Percentiles rank a stretch among this genome's conserved stretches.
Conservation (phyloP, 2,797 vertebrate species). For the Tapera naevia region DNA sequence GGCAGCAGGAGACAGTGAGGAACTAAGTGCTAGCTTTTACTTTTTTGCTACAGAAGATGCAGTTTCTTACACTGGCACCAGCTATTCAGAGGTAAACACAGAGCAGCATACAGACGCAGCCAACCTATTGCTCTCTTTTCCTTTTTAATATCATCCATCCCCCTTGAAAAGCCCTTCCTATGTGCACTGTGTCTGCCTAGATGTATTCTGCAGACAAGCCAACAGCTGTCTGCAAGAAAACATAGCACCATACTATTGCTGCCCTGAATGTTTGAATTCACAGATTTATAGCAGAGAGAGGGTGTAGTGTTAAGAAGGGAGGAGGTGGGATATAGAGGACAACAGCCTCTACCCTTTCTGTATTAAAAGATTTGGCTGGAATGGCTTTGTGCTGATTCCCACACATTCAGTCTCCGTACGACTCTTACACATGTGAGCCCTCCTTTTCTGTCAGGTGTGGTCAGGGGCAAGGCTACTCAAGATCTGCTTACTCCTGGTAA, state of each 20-base stretch:
- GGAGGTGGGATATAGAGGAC: background rate
- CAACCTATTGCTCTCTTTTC: background rate
- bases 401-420: accelerated
- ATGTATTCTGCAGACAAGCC: background rate
- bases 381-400: background rate
- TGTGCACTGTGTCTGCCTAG: background rate
- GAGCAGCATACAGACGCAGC: background rate
- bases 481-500: background rate
- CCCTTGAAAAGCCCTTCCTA: background rate
- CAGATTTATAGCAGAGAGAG: background rate
- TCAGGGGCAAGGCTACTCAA: background rate
- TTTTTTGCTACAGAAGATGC: background rate
- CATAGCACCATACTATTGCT: accelerated
- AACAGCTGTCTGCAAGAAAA: background rate
- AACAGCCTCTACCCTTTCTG: background rate
- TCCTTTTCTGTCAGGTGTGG: background rate
- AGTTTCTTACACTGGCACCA: background rate
- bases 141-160: background rate
- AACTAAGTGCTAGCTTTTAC: background rate
- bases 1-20: background rate
- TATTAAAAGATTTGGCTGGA: background rate
- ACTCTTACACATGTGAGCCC: accelerated
- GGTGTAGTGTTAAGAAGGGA: background rate
- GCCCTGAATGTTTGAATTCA: background rate
- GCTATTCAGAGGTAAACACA: background rate